phyloP scores from a whole-genome alignment of 2,113 vertebrate genomes.

The Podilymbus podiceps region DNA sequence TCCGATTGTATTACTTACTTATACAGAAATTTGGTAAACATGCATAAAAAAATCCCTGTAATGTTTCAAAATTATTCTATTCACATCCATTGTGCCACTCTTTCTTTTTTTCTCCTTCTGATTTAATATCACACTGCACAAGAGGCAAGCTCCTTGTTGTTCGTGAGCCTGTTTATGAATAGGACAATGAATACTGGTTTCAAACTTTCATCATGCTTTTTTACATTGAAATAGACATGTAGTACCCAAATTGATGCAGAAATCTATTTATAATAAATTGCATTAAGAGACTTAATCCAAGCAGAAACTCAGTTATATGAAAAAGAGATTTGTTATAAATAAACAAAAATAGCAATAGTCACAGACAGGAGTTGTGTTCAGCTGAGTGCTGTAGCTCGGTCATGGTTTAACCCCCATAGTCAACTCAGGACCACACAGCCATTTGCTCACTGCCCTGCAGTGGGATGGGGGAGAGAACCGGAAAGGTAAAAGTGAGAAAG shows the following conservation, averaged over 20 bases:
- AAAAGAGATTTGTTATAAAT: neutral
- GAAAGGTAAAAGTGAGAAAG: neutral
- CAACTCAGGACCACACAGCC: neutral
- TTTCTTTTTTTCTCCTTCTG: neutral
- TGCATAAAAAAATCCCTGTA: neutral
- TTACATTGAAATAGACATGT: neutral
- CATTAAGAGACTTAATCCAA: neutral
- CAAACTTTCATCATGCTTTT: neutral
- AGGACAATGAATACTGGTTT: neutral
- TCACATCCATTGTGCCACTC: neutral
- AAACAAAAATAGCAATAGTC: neutral
- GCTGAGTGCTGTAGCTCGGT: neutral
- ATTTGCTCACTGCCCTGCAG: rapidly evolving
- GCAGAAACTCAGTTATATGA: neutral
- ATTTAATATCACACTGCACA: neutral
- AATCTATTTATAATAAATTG: constrained; percentile 5
- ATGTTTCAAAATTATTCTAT: neutral
- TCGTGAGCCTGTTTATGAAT: neutral
- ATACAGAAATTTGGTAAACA: constrained; percentile 14
- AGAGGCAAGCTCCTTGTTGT: neutral
- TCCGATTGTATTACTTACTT: constrained; percentile 18
- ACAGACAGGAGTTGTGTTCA: neutral
- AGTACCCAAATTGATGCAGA: neutral
- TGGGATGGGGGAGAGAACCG: neutral
- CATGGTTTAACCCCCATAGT: neutral